Evolutionary conservation across 1,140 invertebrate species (phyloP).

Genomic region (Nixonia krombeini): DNA sequence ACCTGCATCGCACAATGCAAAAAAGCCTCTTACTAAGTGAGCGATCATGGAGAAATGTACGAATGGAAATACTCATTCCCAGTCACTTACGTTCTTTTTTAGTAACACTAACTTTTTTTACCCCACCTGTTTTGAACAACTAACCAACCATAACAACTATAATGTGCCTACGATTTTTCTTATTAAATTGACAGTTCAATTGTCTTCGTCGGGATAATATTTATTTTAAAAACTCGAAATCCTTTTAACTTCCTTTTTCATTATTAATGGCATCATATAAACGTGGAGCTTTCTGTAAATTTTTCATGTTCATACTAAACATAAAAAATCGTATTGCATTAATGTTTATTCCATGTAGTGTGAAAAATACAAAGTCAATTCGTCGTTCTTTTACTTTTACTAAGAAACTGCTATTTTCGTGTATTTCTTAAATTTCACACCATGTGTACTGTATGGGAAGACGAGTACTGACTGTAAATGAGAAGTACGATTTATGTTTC

Average conservation of each 20-base stretch:
- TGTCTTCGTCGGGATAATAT: slow-evolving; percentile 35
- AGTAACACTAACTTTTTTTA: background rate
- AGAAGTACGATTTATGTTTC: slow-evolving; percentile 8
- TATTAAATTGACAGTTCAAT: slow-evolving; percentile 13
- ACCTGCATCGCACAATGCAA: slow-evolving; percentile 9
- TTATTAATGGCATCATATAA: no score
- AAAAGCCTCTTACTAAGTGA: slow-evolving; percentile 38
- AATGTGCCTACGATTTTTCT: background rate
- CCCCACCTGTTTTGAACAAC: background rate
- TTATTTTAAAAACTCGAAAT: no score
- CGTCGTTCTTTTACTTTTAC: no score
- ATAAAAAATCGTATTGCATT: no score
- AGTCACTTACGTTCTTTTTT: slow-evolving; percentile 12
- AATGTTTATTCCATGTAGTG: no score
- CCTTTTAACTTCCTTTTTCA: no score
- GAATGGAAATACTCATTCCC: slow-evolving; percentile 6
- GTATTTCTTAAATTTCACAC: no score
- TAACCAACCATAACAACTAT: slow-evolving; percentile 1
- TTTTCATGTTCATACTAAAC: no score
- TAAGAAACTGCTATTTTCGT: no score
- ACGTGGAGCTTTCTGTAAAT: no score
- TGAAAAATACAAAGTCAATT: no score
- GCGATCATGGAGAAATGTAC: background rate
- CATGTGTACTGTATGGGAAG: background rate
- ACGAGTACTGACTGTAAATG: slow-evolving; percentile 3